Percentiles rank a stretch among this genome's conserved stretches.
Evolutionary conservation across 2,888 invertebrate species (phyloP).

Genomic region (Petrolisthes manimaculis): DNA sequence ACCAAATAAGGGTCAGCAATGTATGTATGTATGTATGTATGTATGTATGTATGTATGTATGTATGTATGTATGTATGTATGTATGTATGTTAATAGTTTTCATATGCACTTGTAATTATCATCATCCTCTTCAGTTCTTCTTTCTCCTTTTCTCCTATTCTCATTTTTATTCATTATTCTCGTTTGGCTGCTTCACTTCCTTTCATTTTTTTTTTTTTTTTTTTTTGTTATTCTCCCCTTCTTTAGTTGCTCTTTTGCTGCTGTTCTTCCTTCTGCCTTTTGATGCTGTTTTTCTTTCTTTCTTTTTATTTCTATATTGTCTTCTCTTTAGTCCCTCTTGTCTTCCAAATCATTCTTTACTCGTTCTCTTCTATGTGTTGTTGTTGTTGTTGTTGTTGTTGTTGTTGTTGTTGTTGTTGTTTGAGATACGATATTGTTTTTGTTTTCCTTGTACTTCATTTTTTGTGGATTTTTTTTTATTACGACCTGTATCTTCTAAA

Average conservation of each 20-base stretch:
- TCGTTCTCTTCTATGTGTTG: no score
- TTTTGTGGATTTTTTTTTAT: no score
- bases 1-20: no score
- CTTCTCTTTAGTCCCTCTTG: neutral
- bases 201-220: neutral
- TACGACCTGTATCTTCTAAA: no score
- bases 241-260: neutral
- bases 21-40: constrained; percentile 28
- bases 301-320: neutral
- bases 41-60: constrained; percentile 21
- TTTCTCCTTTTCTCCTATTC: neutral
- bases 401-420: no score
- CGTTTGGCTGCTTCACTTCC: neutral
- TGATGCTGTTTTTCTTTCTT: neutral
- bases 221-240: neutral
- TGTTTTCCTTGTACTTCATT: no score
- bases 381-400: no score
- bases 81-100: neutral
- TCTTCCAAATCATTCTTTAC: neutral
- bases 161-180: neutral
- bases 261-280: neutral
- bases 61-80: neutral
- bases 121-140: neutral
- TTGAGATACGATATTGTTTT: no score
- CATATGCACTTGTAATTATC: neutral